Evolutionary conservation across 2,113 vertebrate genomes (phyloP).

Genomic region (Apus apus): DNA sequence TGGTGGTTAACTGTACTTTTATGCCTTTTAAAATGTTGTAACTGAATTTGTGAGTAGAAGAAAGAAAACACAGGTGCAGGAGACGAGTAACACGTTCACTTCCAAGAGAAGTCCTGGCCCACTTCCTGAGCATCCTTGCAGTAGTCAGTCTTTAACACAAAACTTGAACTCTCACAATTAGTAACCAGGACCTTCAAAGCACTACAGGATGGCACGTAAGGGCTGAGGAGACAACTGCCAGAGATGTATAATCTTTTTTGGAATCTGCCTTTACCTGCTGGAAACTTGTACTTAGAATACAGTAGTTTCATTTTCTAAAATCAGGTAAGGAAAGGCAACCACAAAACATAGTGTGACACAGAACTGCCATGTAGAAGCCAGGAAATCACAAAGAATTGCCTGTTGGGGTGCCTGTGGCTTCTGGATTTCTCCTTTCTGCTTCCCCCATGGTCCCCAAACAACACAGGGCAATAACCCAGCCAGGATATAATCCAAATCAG

Average conservation of each 20-base stretch:
- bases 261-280: background rate
- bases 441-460: background rate
- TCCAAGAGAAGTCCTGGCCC: background rate
- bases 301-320: background rate
- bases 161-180: background rate
- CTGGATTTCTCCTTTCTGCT: background rate
- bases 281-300: background rate
- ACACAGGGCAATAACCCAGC: accelerated
- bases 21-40: background rate
- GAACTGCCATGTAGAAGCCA: background rate
- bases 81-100: background rate
- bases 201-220: background rate
- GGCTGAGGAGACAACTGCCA: background rate
- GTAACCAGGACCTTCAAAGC: background rate
- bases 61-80: background rate
- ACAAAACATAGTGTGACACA: background rate
- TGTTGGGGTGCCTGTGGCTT: background rate
- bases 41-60: background rate
- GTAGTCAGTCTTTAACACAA: background rate
- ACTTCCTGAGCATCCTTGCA: background rate
- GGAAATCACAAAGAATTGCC: background rate
- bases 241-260: background rate
- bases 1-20: background rate
- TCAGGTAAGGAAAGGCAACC: background rate
- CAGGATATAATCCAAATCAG: background rate